Base-by-base conservation (phyloP, 2,113 vertebrate genomes). In the Perognathus longimembris region DNA sequence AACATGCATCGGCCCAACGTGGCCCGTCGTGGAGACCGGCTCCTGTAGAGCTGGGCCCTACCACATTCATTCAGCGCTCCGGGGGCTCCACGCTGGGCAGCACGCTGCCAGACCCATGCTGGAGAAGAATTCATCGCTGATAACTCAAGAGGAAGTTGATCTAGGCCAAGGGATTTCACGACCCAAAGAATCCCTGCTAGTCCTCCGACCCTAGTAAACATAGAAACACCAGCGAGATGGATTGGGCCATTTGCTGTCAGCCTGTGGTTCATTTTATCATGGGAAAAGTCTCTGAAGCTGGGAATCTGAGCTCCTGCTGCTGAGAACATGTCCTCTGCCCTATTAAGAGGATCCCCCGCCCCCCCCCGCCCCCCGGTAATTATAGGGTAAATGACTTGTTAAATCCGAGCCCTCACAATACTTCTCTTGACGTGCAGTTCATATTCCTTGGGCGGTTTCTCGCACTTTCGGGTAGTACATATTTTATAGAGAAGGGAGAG, bases 401-500 rank as follows among this genome's bases (percentile, higher is more conserved):
- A 96, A 96, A 95, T 94, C 80, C 0, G 0, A 92, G 80, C 70
- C 80, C 75, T 94, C 70, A 74, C 73, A 63, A 71, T 93, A 26
- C 86, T 70, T 94, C 92, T 91, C 85, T 85, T 9, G 6, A 92
- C 81, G 64, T 45, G 38, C 36, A 91, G 69, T 89, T 96, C 95
- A 89, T 92, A 92, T 91, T 95, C 91, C 87, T 95, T 85, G 95
- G 92, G 84, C 0, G 18, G 91, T 92, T 97, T 94, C 95, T 95
- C 83, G 45, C 96, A 89, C 94, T 96, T 96, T 94, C 11, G 12
- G 88, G 69, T 91, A 95, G 97, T 96, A 92, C 95, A 96, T 96
- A 96, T 97, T 97, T 97, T 97, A 97, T 96, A 77, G 92, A 89
- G 94, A 91, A 95, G 57, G 81, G 94, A 96, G 89, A 84, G 95